These are phyloP conservation scores for Ceuthmochares aereus DNA, from an alignment of 2,113 vertebrate genomes.

Conservation along the genomic window DNA sequence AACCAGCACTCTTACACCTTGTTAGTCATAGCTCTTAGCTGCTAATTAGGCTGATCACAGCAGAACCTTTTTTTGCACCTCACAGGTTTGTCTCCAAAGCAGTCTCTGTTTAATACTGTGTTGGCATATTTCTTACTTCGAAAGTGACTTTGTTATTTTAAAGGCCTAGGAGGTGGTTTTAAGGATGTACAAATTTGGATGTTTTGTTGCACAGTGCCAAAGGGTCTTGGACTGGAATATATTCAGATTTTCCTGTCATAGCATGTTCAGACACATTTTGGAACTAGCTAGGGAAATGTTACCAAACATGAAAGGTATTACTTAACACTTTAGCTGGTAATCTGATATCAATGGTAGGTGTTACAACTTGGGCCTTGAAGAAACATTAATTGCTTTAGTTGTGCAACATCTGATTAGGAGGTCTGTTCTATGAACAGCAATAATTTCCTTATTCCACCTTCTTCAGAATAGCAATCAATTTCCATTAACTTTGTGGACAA, in stretches of 20 bases:
- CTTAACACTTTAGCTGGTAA: background rate
- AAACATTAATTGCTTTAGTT: background rate
- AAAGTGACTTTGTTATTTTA: background rate
- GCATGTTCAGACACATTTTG: background rate
- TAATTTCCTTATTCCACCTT: background rate
- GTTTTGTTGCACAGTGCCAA: background rate
- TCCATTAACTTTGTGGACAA: background rate
- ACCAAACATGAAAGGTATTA: background rate
- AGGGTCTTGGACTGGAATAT: background rate
- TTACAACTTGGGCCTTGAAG: background rate
- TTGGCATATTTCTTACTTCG: background rate
- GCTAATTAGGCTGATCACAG: background rate
- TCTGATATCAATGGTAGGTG: background rate
- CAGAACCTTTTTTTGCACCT: background rate
- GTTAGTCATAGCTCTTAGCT: background rate
- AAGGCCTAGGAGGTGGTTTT: background rate
- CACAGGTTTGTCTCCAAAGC: background rate
- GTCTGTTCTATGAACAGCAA: background rate
- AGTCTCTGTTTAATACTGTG: background rate
- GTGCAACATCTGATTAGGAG: background rate
- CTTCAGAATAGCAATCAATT: background rate
- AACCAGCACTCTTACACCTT: background rate
- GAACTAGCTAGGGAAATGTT: background rate
- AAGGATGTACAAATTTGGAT: background rate
- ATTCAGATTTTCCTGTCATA: background rate